Percentiles rank a stretch among this genome's conserved stretches.
These are phyloP conservation scores for Clarias magur DNA, from an alignment of 2,113 vertebrate genomes.

Conservation along the genomic window DNA sequence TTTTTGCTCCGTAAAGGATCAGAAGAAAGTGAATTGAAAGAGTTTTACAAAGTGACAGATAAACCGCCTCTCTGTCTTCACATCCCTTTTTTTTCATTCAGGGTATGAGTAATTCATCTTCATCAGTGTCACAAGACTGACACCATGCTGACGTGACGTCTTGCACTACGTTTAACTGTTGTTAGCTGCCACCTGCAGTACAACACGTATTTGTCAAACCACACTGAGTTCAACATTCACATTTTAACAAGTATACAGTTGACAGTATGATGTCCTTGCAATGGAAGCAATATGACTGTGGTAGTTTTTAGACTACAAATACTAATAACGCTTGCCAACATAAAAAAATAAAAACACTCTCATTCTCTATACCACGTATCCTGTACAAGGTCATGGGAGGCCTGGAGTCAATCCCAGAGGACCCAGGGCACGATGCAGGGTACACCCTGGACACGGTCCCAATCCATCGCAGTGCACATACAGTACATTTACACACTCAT, in stretches of 20 bases:
- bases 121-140: constrained; percentile 25
- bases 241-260: background rate
- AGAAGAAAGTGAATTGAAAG: constrained; percentile 19
- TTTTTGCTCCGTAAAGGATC: background rate
- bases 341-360: background rate
- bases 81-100: background rate
- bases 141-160: background rate
- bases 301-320: background rate
- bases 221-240: background rate
- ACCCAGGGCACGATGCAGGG: no score
- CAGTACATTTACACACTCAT: no score
- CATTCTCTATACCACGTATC: no score
- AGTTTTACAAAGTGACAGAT: background rate
- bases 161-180: background rate
- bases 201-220: background rate
- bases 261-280: background rate
- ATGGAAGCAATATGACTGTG: background rate
- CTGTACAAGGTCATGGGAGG: no score
- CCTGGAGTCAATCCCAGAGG: no score
- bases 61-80: constrained; percentile 16
- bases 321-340: background rate
- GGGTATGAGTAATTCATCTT: constrained; percentile 20
- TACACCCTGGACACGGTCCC: no score
- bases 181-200: background rate
- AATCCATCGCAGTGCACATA: no score